A percentile compares a stretch with the other conserved stretches of the same genome.
These are phyloP conservation scores for Crossoptilon crossoptilon DNA, from an alignment of 2,797 vertebrate genomes.

Conservation along the genomic window DNA sequence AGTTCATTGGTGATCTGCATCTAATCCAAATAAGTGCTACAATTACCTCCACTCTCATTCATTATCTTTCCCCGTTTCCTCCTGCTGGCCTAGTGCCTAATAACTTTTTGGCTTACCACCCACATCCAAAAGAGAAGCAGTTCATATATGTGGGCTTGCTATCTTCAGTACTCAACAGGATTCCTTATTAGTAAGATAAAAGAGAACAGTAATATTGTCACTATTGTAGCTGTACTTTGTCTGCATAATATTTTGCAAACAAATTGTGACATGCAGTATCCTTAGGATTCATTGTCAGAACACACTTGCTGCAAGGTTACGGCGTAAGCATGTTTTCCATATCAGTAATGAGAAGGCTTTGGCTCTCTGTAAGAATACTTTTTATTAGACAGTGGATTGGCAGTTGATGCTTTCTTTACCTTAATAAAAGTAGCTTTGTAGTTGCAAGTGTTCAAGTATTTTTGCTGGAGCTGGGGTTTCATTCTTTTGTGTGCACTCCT, in stretches of 20 bases:
- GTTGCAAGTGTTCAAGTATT: neutral
- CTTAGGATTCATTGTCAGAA: neutral
- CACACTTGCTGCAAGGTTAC: neutral
- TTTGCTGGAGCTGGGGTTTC: neutral
- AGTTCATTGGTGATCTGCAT: slow-evolving; percentile 40
- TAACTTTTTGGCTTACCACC: neutral
- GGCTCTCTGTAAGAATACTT: neutral
- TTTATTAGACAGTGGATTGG: neutral
- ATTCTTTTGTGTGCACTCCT: neutral
- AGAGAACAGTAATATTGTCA: neutral
- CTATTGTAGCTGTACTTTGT: neutral
- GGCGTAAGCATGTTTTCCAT: rapidly evolving
- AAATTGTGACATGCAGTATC: neutral
- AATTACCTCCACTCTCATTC: slow-evolving; percentile 13
- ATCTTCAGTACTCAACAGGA: neutral
- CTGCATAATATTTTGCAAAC: neutral
- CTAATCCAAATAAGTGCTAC: slow-evolving; percentile 56
- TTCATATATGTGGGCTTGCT: neutral
- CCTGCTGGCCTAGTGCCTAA: neutral
- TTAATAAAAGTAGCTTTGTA: neutral
- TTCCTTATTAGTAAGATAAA: neutral
- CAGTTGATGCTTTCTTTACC: neutral
- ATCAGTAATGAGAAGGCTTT: neutral
- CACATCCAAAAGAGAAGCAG: neutral
- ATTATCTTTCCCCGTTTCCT: slow-evolving; percentile 9